Evolutionary conservation across 2,888 invertebrate species (phyloP).

Genomic region (Copidosoma aretas): DNA sequence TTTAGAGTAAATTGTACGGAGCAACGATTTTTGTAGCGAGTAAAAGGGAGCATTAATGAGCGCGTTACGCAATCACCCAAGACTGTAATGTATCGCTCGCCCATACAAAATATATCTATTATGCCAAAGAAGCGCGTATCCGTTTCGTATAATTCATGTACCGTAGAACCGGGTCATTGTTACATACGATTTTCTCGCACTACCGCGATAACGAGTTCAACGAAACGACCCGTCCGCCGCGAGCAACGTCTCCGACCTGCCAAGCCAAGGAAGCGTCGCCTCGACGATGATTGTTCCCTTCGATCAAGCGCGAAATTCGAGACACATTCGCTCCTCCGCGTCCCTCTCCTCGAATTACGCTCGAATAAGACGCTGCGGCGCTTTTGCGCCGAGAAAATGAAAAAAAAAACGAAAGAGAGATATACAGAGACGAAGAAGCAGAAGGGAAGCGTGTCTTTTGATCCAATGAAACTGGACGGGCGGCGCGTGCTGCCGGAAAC

Average conservation of each 20-base stretch:
- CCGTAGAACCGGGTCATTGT: not conserved
- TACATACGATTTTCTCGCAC: not conserved
- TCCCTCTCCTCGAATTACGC: not conserved
- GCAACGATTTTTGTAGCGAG: too few relatives aligned
- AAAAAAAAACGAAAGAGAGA: not conserved
- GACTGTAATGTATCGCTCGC: too few relatives aligned
- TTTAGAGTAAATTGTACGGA: too few relatives aligned
- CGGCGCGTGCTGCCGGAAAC: constrained; percentile 43
- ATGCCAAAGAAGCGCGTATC: too few relatives aligned
- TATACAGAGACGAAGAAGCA: not conserved
- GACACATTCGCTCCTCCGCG: not conserved
- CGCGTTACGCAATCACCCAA: too few relatives aligned
- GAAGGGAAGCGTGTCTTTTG: constrained; percentile 12
- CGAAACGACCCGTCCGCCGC: not conserved
- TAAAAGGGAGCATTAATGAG: too few relatives aligned
- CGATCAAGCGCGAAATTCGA: not conserved
- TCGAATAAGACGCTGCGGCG: not conserved
- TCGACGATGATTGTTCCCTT: not conserved
- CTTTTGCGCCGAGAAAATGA: too few relatives aligned
- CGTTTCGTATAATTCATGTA: too few relatives aligned
- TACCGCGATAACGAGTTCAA: not conserved
- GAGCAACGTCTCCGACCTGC: not conserved
- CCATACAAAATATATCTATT: too few relatives aligned
- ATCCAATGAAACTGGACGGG: constrained; percentile 30
- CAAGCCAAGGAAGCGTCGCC: not conserved